Conservation (phyloP, 2,888 invertebrate genomes). For the Odontocerum albicorne region DNA sequence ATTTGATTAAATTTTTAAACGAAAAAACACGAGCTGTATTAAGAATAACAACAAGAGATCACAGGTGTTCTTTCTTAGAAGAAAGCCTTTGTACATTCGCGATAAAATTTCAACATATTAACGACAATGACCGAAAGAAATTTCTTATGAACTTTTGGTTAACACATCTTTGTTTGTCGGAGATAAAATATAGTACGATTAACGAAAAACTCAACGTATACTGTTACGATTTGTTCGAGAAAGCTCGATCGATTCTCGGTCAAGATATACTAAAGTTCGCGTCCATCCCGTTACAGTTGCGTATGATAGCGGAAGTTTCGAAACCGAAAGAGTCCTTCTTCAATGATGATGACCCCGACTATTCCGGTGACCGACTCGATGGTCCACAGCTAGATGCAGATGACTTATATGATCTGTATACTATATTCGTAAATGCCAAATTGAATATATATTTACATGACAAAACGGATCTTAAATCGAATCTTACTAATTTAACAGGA, state of each 20-base stretch:
- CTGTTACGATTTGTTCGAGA: not conserved
- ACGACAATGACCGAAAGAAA: not conserved
- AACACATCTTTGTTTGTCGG: not conserved
- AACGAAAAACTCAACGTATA: too few relatives aligned
- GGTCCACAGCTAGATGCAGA: not conserved
- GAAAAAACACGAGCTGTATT: not conserved
- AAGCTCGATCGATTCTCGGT: not conserved
- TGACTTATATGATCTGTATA: not conserved
- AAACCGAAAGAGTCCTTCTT: not conserved
- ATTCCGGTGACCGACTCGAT: too few relatives aligned
- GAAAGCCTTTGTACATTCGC: slow-evolving; percentile 1
- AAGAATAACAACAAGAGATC: not conserved
- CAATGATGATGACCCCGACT: too few relatives aligned
- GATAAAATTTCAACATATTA: not conserved
- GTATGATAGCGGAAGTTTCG: slow-evolving; percentile 4
- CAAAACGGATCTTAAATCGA: not conserved
- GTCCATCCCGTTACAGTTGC: slow-evolving; percentile 8
- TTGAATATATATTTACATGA: slow-evolving; percentile 7
- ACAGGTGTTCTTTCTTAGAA: not conserved
- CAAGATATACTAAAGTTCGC: not conserved
- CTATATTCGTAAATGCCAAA: not conserved
- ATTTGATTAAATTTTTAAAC: slow-evolving; percentile 1
- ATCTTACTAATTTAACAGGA: not conserved
- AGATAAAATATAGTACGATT: too few relatives aligned
- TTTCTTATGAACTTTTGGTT: slow-evolving; percentile 5